A percentile compares a stretch with the other conserved stretches of the same genome.
Evolutionary conservation across 2,888 invertebrate genomes (phyloP).

Genomic region (Xestia c-nigrum): DNA sequence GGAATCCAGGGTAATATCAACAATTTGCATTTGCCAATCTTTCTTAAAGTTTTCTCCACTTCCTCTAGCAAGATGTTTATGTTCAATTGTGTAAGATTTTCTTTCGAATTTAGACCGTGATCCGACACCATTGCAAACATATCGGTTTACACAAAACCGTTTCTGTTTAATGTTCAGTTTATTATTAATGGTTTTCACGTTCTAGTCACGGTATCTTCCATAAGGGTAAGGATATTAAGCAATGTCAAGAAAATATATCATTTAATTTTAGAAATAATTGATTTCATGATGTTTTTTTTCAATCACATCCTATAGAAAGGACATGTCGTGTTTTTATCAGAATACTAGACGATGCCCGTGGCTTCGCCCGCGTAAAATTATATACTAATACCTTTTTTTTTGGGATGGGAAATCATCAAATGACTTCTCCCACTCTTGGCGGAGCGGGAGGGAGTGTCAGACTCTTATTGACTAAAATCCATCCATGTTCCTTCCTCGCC

Average conservation of each 20-base stretch:
- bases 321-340: background rate
- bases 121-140: constrained; percentile 24
- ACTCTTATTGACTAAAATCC: no score
- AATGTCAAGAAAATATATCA: background rate
- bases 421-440: no score
- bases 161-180: constrained; percentile 8
- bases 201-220: constrained; percentile 2
- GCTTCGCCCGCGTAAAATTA: no score
- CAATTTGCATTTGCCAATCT: background rate
- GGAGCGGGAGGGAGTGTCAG: no score
- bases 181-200: constrained; percentile 29
- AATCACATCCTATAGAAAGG: background rate
- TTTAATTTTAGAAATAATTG: background rate
- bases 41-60: background rate
- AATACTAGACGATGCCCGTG: no score
- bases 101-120: constrained; percentile 27
- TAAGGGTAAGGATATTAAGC: background rate
- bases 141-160: constrained; percentile 35
- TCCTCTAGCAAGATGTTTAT: background rate
- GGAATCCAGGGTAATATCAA: background rate
- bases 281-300: background rate
- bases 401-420: no score
- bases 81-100: constrained; percentile 45
- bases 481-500: no score
- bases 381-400: no score